Conservation (phyloP, 2,113 vertebrate species). For the Ovis canadensis region DNA sequence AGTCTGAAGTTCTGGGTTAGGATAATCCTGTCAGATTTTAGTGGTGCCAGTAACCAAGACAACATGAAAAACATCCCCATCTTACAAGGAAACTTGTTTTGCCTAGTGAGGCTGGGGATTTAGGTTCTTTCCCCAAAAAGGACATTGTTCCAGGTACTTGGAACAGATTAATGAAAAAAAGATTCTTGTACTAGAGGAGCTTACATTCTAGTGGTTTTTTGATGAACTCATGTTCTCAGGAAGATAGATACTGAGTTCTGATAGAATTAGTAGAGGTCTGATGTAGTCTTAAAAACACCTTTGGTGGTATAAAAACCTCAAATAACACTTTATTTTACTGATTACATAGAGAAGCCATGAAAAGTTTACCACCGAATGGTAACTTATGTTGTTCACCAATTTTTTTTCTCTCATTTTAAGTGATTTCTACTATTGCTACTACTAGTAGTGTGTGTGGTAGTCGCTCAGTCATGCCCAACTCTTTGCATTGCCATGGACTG, state of each 20-base stretch:
- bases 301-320: not conserved
- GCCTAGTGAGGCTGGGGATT: not conserved
- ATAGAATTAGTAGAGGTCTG: not conserved
- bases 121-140: conserved; percentile 12
- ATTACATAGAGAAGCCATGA: not conserved
- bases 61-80: not conserved
- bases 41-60: not conserved
- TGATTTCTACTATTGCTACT: not conserved
- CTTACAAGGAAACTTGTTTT: not conserved
- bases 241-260: conserved; percentile 1
- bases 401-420: not conserved
- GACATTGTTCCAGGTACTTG: not conserved
- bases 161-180: conserved; percentile 4
- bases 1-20: conserved; percentile 30
- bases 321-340: conserved; percentile 17
- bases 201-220: conserved; percentile 8
- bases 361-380: not conserved
- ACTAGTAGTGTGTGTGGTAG: not conserved
- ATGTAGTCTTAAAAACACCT: not conserved
- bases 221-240: conserved; percentile 1
- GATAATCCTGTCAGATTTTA: conserved; percentile 2
- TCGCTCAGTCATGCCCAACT: not conserved
- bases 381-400: not conserved
- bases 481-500: not conserved
- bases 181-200: not conserved